phyloP scores from a whole-genome alignment of 2,797 vertebrate genomes.

The Crenuchus spilurus region DNA sequence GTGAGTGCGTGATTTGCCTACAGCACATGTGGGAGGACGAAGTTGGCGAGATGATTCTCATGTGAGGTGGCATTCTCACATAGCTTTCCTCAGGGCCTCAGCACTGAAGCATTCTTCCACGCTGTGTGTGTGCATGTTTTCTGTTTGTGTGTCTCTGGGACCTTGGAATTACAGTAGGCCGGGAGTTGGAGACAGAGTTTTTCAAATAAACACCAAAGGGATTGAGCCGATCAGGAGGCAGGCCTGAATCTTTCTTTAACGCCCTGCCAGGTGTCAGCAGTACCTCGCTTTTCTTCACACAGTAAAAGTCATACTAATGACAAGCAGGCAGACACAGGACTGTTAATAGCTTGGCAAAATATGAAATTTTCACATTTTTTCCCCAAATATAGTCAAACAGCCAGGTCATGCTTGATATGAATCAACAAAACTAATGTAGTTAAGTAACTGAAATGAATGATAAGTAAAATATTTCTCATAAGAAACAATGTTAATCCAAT shows the following conservation, averaged over 20 bases:
- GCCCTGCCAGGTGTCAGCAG: slow-evolving; percentile 2
- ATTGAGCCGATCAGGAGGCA: slow-evolving; percentile 47
- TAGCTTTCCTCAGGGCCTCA: slow-evolving; percentile 19
- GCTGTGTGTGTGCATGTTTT: slow-evolving; percentile 29
- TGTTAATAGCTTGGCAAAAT: too few species aligned
- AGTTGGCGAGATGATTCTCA: slow-evolving; percentile 22
- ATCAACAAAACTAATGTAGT: too few species aligned
- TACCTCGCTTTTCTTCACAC: not conserved
- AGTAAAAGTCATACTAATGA: slow-evolving; percentile 5
- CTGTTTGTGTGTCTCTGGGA: slow-evolving; percentile 20
- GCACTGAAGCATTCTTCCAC: not conserved
- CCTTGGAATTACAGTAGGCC: slow-evolving; percentile 53
- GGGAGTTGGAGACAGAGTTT: slow-evolving; percentile 38
- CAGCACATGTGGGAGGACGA: not conserved
- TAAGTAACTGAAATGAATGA: too few species aligned
- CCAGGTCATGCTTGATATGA: too few species aligned
- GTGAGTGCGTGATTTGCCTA: slow-evolving; percentile 1
- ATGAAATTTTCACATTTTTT: too few species aligned
- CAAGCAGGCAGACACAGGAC: slow-evolving; percentile 12
- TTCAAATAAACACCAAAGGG: slow-evolving; percentile 47
- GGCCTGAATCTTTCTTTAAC: slow-evolving; percentile 9
- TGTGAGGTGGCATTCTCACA: slow-evolving; percentile 24
- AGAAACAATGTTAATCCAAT: too few species aligned
- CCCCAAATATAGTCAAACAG: too few species aligned
- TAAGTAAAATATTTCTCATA: too few species aligned